phyloP scores from a whole-genome alignment of 2,797 vertebrate genomes.

The Sebastes diaconus region DNA sequence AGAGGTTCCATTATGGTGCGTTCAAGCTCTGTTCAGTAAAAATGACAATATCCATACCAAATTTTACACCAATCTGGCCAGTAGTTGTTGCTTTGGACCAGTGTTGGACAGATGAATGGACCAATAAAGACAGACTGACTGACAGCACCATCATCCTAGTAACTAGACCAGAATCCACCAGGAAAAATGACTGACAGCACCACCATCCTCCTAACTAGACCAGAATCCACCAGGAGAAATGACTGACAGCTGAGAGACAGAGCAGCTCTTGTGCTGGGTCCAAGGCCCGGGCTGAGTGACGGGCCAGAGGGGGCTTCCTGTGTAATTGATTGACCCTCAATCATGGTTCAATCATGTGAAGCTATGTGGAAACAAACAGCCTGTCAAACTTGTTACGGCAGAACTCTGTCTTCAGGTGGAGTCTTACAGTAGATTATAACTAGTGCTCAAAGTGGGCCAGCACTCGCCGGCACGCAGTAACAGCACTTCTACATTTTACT shows the following conservation, averaged over 20 bases:
- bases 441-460: too few species aligned
- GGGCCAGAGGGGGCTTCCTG: constrained; percentile 5
- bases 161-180: not conserved
- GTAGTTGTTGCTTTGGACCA: not conserved
- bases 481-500: too few species aligned
- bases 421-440: not conserved
- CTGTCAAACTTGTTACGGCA: not conserved
- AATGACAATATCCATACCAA: too few species aligned
- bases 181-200: too few species aligned
- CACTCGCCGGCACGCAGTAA: too few species aligned
- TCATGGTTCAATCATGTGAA: constrained; percentile 32
- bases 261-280: not conserved
- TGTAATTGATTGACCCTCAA: constrained; percentile 15
- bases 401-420: not conserved
- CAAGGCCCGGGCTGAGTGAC: not conserved
- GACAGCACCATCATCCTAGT: not conserved
- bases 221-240: not conserved
- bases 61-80: not conserved
- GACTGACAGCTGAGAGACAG: not conserved
- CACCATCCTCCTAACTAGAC: not conserved
- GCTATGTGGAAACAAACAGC: constrained; percentile 14
- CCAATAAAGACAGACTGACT: not conserved
- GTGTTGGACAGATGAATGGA: not conserved
- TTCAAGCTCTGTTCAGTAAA: too few species aligned
- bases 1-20: too few species aligned